These are phyloP conservation scores for Henricia sp. DNA, from an alignment of 53 echinoderm and acorn worm genomes.

Conservation along the genomic window DNA sequence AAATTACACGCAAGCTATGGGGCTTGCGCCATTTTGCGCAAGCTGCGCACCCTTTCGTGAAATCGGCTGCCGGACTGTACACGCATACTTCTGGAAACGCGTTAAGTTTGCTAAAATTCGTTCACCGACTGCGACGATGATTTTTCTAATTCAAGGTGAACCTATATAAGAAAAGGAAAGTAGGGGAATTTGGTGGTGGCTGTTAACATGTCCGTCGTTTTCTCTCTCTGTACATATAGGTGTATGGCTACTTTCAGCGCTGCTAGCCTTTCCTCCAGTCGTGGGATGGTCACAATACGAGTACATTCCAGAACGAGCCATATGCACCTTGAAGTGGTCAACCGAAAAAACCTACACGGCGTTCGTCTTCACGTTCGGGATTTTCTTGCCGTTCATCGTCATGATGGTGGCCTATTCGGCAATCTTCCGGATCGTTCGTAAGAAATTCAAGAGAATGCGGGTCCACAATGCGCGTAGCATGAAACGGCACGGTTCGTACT, in stretches of 20 bases:
- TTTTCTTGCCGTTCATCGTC: constrained; percentile 77
- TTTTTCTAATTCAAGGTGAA: too few species aligned
- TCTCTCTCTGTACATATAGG: constrained; percentile 43
- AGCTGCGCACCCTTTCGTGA: too few species aligned
- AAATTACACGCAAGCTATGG: too few species aligned
- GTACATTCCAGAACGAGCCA: constrained; percentile 79
- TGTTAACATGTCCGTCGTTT: not conserved
- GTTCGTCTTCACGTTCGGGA: constrained; percentile 85
- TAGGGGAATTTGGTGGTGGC: too few species aligned
- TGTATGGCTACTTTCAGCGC: constrained; percentile 79
- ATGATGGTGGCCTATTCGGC: constrained; percentile 75
- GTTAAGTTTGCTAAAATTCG: too few species aligned
- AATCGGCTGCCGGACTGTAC: too few species aligned
- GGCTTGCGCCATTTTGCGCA: too few species aligned
- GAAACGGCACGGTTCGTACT: not conserved
- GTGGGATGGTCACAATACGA: constrained; percentile 89
- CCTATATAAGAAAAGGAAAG: too few species aligned
- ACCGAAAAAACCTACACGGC: constrained; percentile 84
- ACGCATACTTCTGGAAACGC: too few species aligned
- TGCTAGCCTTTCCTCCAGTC: constrained; percentile 81
- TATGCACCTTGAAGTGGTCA: constrained; percentile 91
- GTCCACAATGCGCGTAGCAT: constrained; percentile 58
- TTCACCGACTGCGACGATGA: too few species aligned
- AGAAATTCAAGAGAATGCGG: constrained; percentile 78
- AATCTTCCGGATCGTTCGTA: constrained; percentile 79